These are phyloP conservation scores for Sycophila texana DNA, from an alignment of 2,888 invertebrate species.

Conservation along the genomic window DNA sequence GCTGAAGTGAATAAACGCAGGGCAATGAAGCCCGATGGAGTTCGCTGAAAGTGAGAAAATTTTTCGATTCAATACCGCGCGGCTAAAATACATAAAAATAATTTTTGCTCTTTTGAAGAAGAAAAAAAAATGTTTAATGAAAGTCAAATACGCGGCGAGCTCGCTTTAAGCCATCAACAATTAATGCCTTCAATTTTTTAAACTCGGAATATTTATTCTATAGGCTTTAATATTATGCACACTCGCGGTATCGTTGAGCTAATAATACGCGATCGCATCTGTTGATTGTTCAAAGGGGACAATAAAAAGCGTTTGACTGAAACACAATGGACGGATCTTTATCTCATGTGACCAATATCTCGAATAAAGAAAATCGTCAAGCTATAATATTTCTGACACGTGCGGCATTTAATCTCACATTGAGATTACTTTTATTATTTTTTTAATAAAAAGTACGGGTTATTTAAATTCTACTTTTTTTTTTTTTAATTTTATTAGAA, in stretches of 20 bases:
- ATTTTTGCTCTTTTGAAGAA: not conserved
- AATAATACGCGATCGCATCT: constrained; percentile 16
- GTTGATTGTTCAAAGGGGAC: constrained; percentile 11
- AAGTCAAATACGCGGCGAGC: not conserved
- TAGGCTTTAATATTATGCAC: too few relatives aligned
- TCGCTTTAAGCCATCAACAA: too few relatives aligned
- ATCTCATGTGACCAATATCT: constrained; percentile 12
- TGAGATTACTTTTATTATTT: constrained; percentile 11
- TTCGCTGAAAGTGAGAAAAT: constrained; percentile 48
- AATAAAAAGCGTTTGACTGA: constrained; percentile 39
- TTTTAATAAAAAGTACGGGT: too few relatives aligned
- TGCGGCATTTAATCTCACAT: constrained; percentile 25
- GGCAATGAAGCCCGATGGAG: constrained; percentile 27
- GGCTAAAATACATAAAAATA: constrained; percentile 30
- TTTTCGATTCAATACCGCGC: constrained; percentile 43
- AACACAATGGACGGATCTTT: constrained; percentile 5
- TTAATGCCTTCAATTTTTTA: too few relatives aligned
- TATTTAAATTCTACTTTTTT: too few relatives aligned
- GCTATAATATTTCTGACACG: constrained; percentile 37
- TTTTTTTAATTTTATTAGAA: too few relatives aligned
- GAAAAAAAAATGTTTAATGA: constrained; percentile 4
- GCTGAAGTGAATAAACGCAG: constrained; percentile 42
- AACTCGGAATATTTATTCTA: too few relatives aligned
- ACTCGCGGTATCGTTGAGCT: too few relatives aligned
- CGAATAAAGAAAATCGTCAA: constrained; percentile 32